Evolutionary conservation across 2,888 invertebrate species (phyloP).

Genomic region (Mechanitis mazaeus): DNA sequence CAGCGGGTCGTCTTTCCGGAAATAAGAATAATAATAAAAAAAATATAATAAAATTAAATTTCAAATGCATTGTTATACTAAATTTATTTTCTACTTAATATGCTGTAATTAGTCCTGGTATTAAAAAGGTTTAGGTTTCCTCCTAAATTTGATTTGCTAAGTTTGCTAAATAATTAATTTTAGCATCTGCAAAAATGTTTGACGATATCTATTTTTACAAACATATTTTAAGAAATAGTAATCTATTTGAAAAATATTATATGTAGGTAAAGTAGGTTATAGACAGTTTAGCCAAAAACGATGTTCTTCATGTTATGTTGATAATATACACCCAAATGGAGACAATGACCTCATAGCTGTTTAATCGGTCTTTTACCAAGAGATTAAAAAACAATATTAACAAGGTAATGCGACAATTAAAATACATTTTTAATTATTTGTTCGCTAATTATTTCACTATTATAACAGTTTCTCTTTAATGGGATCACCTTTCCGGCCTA

Average conservation of each 20-base stretch:
- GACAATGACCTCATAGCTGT: slow-evolving; percentile 7
- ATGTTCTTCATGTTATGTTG: slow-evolving; percentile 13
- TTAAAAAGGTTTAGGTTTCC: too few species aligned
- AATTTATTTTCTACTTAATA: too few species aligned
- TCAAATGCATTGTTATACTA: too few species aligned
- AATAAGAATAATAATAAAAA: too few species aligned
- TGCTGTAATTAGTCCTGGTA: too few species aligned
- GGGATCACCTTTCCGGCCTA: slow-evolving; percentile 49
- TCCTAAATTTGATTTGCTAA: too few species aligned
- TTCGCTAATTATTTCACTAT: slow-evolving; percentile 5
- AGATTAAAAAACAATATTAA: slow-evolving; percentile 1
- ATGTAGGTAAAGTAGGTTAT: slow-evolving; percentile 10
- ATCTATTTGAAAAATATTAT: background rate
- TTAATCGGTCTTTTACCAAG: background rate
- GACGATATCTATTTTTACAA: background rate
- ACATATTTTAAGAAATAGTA: background rate
- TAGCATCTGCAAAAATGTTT: too few species aligned
- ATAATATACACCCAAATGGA: slow-evolving; percentile 11
- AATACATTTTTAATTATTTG: too few species aligned
- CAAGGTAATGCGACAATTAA: too few species aligned
- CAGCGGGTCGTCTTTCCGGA: too few species aligned
- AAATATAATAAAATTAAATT: too few species aligned
- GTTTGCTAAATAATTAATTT: too few species aligned
- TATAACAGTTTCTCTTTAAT: slow-evolving; percentile 55
- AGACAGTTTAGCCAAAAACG: slow-evolving; percentile 15